A percentile compares a stretch with the other conserved stretches of the same genome.
Evolutionary conservation across 2,888 invertebrate species (phyloP).

Genomic region (Sicus ferrugineus): DNA sequence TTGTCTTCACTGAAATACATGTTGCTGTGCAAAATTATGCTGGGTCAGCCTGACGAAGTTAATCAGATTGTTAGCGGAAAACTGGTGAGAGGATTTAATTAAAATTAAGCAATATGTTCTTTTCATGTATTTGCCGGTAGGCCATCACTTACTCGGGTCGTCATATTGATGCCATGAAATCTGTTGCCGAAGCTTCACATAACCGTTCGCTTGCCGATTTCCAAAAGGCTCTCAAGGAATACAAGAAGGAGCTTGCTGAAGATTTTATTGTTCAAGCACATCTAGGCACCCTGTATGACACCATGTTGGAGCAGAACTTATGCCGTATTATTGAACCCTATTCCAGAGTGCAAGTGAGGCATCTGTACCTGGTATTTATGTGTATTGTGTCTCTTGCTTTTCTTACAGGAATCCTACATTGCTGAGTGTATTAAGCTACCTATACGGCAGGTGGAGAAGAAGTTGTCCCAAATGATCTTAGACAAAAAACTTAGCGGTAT

Average conservation of each 20-base stretch:
- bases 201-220: slow-evolving; percentile 97
- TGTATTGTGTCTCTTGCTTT: too few species aligned
- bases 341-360: slow-evolving; percentile 85
- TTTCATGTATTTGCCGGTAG: too few species aligned
- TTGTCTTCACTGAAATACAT: slow-evolving; percentile 97
- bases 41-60: slow-evolving; percentile 96
- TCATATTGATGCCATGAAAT: slow-evolving; percentile 97
- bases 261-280: slow-evolving; percentile 98
- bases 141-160: slow-evolving; percentile 95
- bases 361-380: too few species aligned
- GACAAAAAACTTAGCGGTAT: slow-evolving; percentile 98
- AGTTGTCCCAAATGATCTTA: slow-evolving; percentile 99
- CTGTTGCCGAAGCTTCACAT: slow-evolving; percentile 95
- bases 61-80: slow-evolving; percentile 95
- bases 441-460: slow-evolving; percentile 94
- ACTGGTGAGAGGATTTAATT: slow-evolving; percentile 65
- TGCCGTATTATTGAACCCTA: slow-evolving; percentile 99
- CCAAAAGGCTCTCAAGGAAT: slow-evolving; percentile 86
- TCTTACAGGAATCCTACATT: slow-evolving; percentile 84
- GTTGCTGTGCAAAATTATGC: slow-evolving; percentile 98
- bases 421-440: slow-evolving; percentile 90
- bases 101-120: too few species aligned
- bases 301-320: slow-evolving; percentile 98
- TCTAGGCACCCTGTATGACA: slow-evolving; percentile 95
- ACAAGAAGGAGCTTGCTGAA: slow-evolving; percentile 87